Base-by-base conservation (phyloP, 2,888 invertebrate genomes). In the Stenodera caucasica region DNA sequence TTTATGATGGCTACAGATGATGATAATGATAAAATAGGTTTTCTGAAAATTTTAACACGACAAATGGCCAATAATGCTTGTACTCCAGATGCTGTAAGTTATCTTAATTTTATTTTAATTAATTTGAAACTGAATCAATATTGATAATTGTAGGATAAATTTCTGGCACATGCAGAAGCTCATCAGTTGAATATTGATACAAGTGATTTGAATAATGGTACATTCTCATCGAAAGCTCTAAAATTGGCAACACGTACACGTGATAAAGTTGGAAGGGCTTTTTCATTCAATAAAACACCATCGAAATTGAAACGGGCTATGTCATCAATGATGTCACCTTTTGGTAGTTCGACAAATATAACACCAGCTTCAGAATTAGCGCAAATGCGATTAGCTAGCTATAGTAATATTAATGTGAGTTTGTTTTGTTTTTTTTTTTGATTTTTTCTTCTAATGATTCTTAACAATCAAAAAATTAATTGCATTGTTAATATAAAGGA, bases 211-310 rank as follows among this genome's bases (percentile, higher is more conserved):
- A 90, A 89, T 73, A 87, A 91, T 75, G 92, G 92, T 75, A 93
- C 93, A 74, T 93, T 94, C 60, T 84, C 96, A 69, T 92, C 93
- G 71, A 95, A 94, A 84, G 96, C 95, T 67, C 91, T 94, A 77
- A 94, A 92, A 84, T 90, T 92, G 80, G 93, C 93, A 45, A 88
- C 91, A 64, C 86, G 90, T 73, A 92, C 93, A 57, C 85, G 91
- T 73, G 86, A 91, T 77, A 92, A 93, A 86, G 94, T 97, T 70
- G 94, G 94, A 55, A 88, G 97, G 70, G 96, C 96, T 68, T 91
- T 97, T 77, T 96, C 96, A 67, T 95, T 97, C 82, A 96, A 94
- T 81, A 94, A 95, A 82, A 96, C 97, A 29, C 96, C 97, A 53
- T 92, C 92, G 67, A 94, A 94, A 80, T 82, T 97, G 73, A 96